Conservation (phyloP, 2,888 invertebrate genomes). For the Frankliniella intonsa region DNA sequence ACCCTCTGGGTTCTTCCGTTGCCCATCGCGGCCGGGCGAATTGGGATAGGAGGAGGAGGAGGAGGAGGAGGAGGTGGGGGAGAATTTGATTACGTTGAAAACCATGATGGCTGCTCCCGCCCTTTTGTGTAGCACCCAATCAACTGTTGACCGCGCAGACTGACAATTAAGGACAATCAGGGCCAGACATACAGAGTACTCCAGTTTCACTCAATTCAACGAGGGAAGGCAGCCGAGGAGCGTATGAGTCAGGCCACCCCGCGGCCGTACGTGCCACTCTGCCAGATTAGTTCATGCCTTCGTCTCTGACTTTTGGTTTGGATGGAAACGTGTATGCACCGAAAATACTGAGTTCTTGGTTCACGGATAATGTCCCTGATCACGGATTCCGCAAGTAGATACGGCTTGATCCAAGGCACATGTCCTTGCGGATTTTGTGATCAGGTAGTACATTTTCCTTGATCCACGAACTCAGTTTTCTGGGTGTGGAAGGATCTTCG, state of each 20-base stretch:
- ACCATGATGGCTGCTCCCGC: not conserved
- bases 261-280: not conserved
- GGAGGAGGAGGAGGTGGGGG: not conserved
- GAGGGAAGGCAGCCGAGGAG: not conserved
- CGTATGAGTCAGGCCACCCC: not conserved
- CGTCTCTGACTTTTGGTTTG: no score
- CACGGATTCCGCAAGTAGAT: no score
- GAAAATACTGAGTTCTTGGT: no score
- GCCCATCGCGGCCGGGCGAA: no score
- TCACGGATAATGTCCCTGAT: no score
- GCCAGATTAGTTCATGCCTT: not conserved
- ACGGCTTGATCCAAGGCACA: no score
- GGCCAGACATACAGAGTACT: not conserved
- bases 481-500: no score
- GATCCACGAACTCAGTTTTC: no score
- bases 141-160: not conserved
- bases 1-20: no score
- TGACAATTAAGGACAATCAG: conserved; percentile 23
- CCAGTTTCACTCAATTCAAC: not conserved
- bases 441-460: no score
- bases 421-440: no score
- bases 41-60: not conserved
- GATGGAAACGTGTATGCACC: no score
- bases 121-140: conserved; percentile 4
- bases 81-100: conserved; percentile 10